These are phyloP conservation scores for Psylliodes chrysocephalus DNA, from an alignment of 2,888 invertebrate species.

Conservation along the genomic window DNA sequence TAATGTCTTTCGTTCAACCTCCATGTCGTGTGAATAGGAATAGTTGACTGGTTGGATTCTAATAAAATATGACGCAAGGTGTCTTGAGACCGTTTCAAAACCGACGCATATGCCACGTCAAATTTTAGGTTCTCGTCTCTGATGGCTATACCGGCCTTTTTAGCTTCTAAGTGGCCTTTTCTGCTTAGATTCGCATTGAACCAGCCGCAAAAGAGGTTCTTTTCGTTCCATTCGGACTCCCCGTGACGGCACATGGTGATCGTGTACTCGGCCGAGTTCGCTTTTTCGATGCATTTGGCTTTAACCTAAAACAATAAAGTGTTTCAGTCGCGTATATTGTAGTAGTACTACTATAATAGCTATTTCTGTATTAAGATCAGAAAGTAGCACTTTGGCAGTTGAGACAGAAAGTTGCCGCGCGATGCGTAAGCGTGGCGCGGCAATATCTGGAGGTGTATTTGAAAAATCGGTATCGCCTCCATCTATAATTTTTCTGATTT, in stretches of 20 bases:
- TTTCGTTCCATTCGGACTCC: constrained; percentile 71
- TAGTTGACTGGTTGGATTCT: constrained; percentile 73
- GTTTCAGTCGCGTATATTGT: too few relatives aligned
- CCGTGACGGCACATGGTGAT: constrained; percentile 69
- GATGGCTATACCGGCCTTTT: constrained; percentile 77
- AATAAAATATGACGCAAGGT: constrained; percentile 76
- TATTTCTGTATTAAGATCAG: too few relatives aligned
- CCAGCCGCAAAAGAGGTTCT: constrained; percentile 72
- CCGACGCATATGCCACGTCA: constrained; percentile 84
- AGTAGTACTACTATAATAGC: too few relatives aligned
- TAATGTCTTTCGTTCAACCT: constrained; percentile 89
- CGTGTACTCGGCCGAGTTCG: constrained; percentile 32
- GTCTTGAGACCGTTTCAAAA: constrained; percentile 79
- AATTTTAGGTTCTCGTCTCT: constrained; percentile 77
- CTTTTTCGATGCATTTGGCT: constrained; percentile 28
- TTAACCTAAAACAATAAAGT: constrained; percentile 16
- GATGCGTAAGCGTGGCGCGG: too few relatives aligned
- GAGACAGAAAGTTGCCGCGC: too few relatives aligned
- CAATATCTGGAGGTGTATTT: too few relatives aligned
- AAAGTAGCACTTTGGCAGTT: too few relatives aligned
- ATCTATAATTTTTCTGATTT: too few relatives aligned
- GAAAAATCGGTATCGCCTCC: too few relatives aligned
- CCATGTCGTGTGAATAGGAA: constrained; percentile 81
- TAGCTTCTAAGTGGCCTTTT: constrained; percentile 76
- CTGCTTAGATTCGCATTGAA: constrained; percentile 69